Evolutionary conservation across 1,140 invertebrate genomes (phyloP), one percentile per base, ranked within the genome.

Genomic region (Psilanteris sp.): DNA sequence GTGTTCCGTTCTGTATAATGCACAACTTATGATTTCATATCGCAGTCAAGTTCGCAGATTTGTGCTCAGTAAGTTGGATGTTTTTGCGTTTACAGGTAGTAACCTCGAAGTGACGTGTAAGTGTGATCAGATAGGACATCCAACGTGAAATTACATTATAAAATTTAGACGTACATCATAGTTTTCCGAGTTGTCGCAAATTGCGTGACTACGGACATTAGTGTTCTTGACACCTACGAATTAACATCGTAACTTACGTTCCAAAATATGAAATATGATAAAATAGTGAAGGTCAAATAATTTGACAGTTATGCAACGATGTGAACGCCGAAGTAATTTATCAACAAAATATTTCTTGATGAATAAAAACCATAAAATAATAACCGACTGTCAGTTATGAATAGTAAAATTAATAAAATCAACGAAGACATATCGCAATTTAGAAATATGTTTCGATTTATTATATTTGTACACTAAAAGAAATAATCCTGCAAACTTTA

Each of bases 21-120:
- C 9, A 7, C 8, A 29, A 39, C n/a, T 54, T 39, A 54, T 54
- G 13, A 54, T 54, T 39, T 39, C 50, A 26, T 16, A 39, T 39
- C 22, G 14, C 8, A 22, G 7, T 34, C 20, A 54, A 54, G 32
- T 54, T 54, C 14, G 5, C 15, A 9, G 50, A 54, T 54, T 54
- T 39, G 10, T 27, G 29, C 16, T n/a, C 20, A 14, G 18, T 7
- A 16, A 22, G 29, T 34, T 5, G 46, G 9, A 14, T 50, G 46
- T 34, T 29, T 50, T 50, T 34, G 31, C 18, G 16, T 34, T 10
- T 50, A 24, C 46, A 50, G 31, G 29, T 50, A 34, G 31, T 24
- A 34, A 10, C 2, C 11, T 15, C 18, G 39, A 48, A 11, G 6
- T 24, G 7, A 41, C 10, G 26, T 26, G 24, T 10, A n/a, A 26